phyloP scores from a whole-genome alignment of 2,888 invertebrate genomes.

The Sarcophaga subvicina region DNA sequence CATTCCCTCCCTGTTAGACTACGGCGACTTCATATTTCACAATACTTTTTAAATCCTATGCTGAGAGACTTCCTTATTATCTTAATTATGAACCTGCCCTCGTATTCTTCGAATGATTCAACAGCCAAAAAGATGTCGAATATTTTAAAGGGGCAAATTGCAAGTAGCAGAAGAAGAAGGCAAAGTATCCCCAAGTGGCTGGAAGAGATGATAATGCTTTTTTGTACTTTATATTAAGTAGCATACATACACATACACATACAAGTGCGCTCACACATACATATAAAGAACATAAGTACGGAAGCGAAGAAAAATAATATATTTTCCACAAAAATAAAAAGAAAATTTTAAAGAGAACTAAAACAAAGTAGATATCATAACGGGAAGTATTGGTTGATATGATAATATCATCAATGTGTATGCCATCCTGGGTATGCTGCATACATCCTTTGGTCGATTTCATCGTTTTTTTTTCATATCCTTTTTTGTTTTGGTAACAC shows the following conservation, averaged over 20 bases:
- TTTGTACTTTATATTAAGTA: constrained; percentile 58
- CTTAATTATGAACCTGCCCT: neutral
- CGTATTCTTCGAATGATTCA: constrained; percentile 44
- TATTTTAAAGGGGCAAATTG: constrained; percentile 14
- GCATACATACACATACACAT: constrained; percentile 12
- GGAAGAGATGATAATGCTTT: constrained; percentile 64
- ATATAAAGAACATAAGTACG: too few species aligned
- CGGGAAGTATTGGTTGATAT: constrained; percentile 26
- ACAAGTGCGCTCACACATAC: neutral
- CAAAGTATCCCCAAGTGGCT: constrained; percentile 68
- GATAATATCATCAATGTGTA: constrained; percentile 30
- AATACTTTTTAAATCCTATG: too few species aligned
- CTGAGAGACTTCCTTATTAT: too few species aligned
- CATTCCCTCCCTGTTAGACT: too few species aligned
- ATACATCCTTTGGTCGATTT: constrained; percentile 5
- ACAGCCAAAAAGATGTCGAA: constrained; percentile 38
- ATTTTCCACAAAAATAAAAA: constrained; percentile 16
- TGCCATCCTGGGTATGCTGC: neutral
- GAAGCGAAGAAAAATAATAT: neutral
- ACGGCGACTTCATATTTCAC: too few species aligned
- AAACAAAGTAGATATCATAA: constrained; percentile 12
- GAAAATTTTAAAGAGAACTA: neutral
- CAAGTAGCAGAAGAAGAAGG: constrained; percentile 20
- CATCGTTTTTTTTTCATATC: constrained; percentile 31
- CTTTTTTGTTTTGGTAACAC: constrained; percentile 25